Base-by-base conservation (phyloP, 2,888 invertebrate genomes). In the Brachypalpus laphriformis region DNA sequence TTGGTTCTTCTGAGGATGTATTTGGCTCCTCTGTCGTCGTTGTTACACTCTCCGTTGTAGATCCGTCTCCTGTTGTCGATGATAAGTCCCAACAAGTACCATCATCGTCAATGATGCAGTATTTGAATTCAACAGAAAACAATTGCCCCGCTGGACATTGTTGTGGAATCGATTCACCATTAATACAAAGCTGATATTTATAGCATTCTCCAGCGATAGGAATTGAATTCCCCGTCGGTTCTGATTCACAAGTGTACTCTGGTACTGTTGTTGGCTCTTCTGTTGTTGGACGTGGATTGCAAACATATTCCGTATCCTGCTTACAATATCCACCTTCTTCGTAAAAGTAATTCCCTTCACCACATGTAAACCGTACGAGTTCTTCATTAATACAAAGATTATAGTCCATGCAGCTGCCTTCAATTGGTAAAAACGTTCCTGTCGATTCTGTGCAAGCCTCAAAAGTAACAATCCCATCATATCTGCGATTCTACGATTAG, bases 171-270 rank as follows among this genome's bases (percentile, higher is more conserved):
- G 90, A 87, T 8, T 45, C 16, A 6, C 87, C 87, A 7, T 65
- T n/a, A 8, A 74, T 47, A 45, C 90, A 90, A 5, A 88, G 81
- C 65, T 87, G 88, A 22, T 87, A 90, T 2, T 88, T 87, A 37
- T 87, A 87, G 45, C 90, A 90, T 11, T 89, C 82, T 0, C 78
- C 80, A 0, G 65, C 31, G 42, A 88, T 88, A 1, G 87, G 20
- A 14, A 90, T 37, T 1, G 71, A 49, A 28, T 8, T 54, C 56
- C 83, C 83, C 5, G 25, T 42, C 9, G 14, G 5, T 16, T 66
- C 75, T 1, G 70, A 4, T 18, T 51, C 5, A 14, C 85, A 85
- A 6, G 31, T 22, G 37, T 42, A 51, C 3, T 18, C 11, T 4
- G 80, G n/a, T 20, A 9, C 22, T 28, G 56, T 56, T 28, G 65